Evolutionary conservation across 2,113 vertebrate species (phyloP).

Genomic region (Orientallactaga bullata): DNA sequence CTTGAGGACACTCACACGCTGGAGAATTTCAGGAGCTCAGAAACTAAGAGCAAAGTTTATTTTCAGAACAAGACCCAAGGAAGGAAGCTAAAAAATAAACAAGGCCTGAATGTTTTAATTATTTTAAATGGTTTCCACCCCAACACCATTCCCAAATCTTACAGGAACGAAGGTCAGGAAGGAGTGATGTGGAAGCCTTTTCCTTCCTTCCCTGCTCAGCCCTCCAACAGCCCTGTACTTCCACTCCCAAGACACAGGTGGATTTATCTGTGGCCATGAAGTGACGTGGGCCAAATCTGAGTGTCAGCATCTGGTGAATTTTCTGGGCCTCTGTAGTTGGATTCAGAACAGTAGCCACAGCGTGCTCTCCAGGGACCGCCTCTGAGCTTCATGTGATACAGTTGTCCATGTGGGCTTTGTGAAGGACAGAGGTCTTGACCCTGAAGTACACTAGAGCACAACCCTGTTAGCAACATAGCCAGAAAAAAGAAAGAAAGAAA

Average conservation of each 20-base stretch:
- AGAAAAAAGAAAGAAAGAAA: neutral
- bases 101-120: slow-evolving; percentile 61
- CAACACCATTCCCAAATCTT: neutral
- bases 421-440: slow-evolving; percentile 75
- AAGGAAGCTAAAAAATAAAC: slow-evolving; percentile 71
- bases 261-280: neutral
- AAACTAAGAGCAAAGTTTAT: slow-evolving; percentile 65
- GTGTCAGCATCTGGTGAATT: neutral
- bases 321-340: slow-evolving; percentile 2
- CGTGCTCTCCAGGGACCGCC: slow-evolving; percentile 27
- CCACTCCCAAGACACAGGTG: neutral
- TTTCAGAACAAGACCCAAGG: slow-evolving; percentile 59
- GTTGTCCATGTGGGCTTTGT: slow-evolving; percentile 71
- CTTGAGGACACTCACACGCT: neutral
- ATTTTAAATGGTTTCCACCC: slow-evolving; percentile 48
- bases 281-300: neutral
- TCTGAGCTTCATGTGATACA: neutral
- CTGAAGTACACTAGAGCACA: slow-evolving; percentile 55
- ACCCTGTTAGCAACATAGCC: slow-evolving; percentile 70
- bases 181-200: neutral
- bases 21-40: slow-evolving; percentile 7
- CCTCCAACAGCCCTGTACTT: neutral
- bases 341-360: slow-evolving; percentile 69
- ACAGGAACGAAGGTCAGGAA: neutral
- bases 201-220: neutral